Base-by-base conservation (phyloP, 1,140 invertebrate genomes). In the Panagrolaimus sp. region DNA sequence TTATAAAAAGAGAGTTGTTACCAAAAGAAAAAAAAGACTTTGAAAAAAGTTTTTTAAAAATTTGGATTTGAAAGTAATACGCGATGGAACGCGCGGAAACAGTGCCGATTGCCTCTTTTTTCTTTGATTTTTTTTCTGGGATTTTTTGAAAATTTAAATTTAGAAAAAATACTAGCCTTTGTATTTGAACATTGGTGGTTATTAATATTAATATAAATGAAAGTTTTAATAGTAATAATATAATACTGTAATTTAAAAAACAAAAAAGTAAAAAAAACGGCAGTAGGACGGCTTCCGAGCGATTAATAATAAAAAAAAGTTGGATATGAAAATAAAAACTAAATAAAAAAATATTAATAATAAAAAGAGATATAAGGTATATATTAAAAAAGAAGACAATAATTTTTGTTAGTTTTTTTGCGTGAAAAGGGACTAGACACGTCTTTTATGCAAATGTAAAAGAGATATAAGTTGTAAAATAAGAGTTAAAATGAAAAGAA, bases 281-380 rank as follows among this genome's bases (percentile, higher is more conserved):
- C 52, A 58, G 52, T 26, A 58, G 52, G 52, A 58, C 52, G 52
- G 52, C 52, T 58, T 58, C 52, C 52, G 52, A 58, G 28, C 52
- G 52, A 38, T 38, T 38, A 7, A 38, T n/a, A n/a, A n/a, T n/a
- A 38, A 2, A 38, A 38, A 38, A 38, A 38, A 38, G 7, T 2
- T 38, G 32, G 32, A 38, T 38, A 38, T 38, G 32, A 38, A 38
- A 38, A n/a, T n/a, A n/a, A n/a, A n/a, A n/a, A n/a, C n/a, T n/a
- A n/a, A 38, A 38, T 2, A 4, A 38, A 7, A 4, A 38, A 38
- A 38, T 7, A 38, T 2, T 38, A 38, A 38, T 38, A 38, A 38
- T 38, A 38, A 38, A 38, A 7, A 38, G n/a, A n/a, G n/a, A n/a
- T n/a, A n/a, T 38, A 12, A 10, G 21, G 21, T 15, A 48, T 48